Conservation (phyloP, 2,113 vertebrate species). For the Myrmecobius fasciatus region DNA sequence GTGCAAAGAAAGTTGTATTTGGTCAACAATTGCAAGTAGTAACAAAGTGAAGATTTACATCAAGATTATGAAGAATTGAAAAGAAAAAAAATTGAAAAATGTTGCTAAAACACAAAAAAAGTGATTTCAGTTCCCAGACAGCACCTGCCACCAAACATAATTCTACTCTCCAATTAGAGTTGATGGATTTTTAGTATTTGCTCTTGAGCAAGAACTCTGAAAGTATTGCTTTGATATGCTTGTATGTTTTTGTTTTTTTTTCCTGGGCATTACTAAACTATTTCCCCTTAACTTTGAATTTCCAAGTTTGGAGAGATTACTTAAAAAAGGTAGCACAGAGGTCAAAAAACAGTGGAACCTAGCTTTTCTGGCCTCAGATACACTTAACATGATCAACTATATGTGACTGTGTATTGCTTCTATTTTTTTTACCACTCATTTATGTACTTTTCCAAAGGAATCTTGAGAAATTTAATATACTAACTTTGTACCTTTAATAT, state of each 20-base stretch:
- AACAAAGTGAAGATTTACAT: conserved; percentile 70
- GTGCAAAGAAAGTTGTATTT: conserved; percentile 89
- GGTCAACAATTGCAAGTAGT: conserved; percentile 82
- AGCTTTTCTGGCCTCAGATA: not conserved
- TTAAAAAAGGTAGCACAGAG: not conserved
- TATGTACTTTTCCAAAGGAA: not conserved
- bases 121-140: conserved; percentile 14
- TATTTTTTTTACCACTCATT: not conserved
- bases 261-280: not conserved
- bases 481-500: not conserved
- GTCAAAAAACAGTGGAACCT: not conserved
- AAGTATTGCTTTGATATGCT: not conserved
- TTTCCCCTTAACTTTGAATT: not conserved
- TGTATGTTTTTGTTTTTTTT: not conserved
- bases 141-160: not conserved
- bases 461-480: not conserved
- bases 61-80: conserved; percentile 88
- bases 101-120: conserved; percentile 82
- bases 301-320: not conserved
- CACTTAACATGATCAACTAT: not conserved
- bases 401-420: not conserved
- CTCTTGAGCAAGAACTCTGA: not conserved
- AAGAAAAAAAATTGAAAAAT: conserved; percentile 88
- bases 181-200: not conserved
- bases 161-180: not conserved